Conservation (phyloP, 2,888 invertebrate genomes). For the Ischnura elegans region DNA sequence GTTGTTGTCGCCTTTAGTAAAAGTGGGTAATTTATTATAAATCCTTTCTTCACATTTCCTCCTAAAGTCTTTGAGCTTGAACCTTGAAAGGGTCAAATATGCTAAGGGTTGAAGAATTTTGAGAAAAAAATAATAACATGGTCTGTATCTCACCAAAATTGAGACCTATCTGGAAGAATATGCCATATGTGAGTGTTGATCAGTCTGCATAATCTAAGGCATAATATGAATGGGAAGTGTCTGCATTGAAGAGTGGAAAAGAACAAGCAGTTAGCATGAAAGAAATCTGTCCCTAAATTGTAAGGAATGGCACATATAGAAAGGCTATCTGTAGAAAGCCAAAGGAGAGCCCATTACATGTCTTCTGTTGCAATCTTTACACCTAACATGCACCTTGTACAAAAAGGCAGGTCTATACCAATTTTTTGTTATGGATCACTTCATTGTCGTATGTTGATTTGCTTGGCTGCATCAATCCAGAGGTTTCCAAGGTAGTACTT, state of each 20-base stretch:
- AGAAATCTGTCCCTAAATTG: slow-evolving; percentile 43
- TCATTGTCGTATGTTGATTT: slow-evolving; percentile 62
- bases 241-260: slow-evolving; percentile 48
- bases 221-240: slow-evolving; percentile 51
- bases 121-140: slow-evolving; percentile 33
- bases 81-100: slow-evolving; percentile 34
- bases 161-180: slow-evolving; percentile 21
- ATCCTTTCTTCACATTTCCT: not conserved
- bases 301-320: slow-evolving; percentile 63
- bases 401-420: slow-evolving; percentile 66
- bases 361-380: slow-evolving; percentile 59
- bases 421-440: slow-evolving; percentile 48
- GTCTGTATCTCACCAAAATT: slow-evolving; percentile 5
- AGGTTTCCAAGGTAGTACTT: slow-evolving; percentile 33
- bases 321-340: slow-evolving; percentile 42
- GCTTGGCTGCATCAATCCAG: slow-evolving; percentile 61
- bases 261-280: slow-evolving; percentile 56
- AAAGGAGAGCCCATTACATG: slow-evolving; percentile 48
- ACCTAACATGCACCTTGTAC: slow-evolving; percentile 61
- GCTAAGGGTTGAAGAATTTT: slow-evolving; percentile 55
- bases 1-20: not conserved
- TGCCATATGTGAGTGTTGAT: slow-evolving; percentile 43
- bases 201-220: slow-evolving; percentile 5
- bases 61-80: not conserved
- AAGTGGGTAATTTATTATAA: not conserved